Percentiles rank a stretch among this genome's conserved stretches.
Conservation (phyloP, 2,113 vertebrate species). For the Halcyon malimbica region DNA sequence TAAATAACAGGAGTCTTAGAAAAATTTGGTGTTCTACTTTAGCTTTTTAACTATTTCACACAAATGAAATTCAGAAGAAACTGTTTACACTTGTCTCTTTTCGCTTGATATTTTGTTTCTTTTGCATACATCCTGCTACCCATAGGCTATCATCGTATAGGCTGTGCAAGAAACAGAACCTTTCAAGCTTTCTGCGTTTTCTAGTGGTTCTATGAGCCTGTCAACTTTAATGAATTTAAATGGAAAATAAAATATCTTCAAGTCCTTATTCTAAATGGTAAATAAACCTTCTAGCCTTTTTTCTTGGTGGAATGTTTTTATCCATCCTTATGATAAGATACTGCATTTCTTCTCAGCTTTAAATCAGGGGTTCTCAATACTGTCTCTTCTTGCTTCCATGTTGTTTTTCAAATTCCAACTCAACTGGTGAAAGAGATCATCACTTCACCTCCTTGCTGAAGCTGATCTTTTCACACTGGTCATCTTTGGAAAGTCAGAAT, state of each 20-base stretch:
- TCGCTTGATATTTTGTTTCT: not conserved
- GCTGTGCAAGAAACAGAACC: not conserved
- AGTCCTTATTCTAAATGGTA: slow-evolving; percentile 46
- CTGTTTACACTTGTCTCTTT: not conserved
- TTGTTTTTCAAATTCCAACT: slow-evolving; percentile 49
- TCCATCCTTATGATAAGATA: not conserved
- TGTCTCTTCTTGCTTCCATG: slow-evolving; percentile 48
- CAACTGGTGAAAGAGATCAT: slow-evolving; percentile 18
- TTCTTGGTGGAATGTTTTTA: slow-evolving; percentile 20
- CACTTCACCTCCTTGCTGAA: slow-evolving; percentile 5
- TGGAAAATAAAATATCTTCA: slow-evolving; percentile 36
- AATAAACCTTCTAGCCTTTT: slow-evolving; percentile 16
- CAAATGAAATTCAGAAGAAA: slow-evolving; percentile 30
- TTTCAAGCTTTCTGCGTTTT: slow-evolving; percentile 20
- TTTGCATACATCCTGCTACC: not conserved
- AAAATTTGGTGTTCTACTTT: slow-evolving; percentile 23
- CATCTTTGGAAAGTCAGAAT: slow-evolving; percentile 52
- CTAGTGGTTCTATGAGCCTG: slow-evolving; percentile 33
- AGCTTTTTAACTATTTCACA: slow-evolving; percentile 8
- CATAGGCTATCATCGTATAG: not conserved
- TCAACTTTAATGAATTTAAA: slow-evolving; percentile 21
- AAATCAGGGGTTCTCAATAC: not conserved
- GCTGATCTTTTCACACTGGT: slow-evolving; percentile 33
- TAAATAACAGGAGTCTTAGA: slow-evolving; percentile 18
- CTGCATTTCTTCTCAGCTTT: slow-evolving; percentile 42